A percentile compares a stretch with the other conserved stretches of the same genome.
These are phyloP conservation scores for Teleogryllus oceanicus DNA, from an alignment of 2,888 invertebrate species.

Conservation along the genomic window DNA sequence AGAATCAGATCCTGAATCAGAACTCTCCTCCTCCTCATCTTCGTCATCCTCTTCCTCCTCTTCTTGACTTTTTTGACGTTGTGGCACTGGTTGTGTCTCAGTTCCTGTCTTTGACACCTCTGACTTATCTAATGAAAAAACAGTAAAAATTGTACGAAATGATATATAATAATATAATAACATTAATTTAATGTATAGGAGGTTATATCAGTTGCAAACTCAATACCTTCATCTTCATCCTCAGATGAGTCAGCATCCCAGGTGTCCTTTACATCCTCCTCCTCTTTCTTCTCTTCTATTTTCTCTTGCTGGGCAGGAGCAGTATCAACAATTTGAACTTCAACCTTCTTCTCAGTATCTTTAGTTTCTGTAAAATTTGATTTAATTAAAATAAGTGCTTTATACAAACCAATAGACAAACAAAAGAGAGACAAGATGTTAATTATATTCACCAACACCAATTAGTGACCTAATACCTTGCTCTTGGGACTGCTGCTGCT, in stretches of 20 bases:
- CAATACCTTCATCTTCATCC: slow-evolving; percentile 40
- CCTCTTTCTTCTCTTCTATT: slow-evolving; percentile 37
- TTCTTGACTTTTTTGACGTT: slow-evolving; percentile 42
- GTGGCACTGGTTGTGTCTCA: slow-evolving; percentile 36
- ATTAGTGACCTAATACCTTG: background rate
- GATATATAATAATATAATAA: background rate
- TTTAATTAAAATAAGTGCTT: slow-evolving; percentile 3
- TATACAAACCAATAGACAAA: background rate
- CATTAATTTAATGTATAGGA: background rate
- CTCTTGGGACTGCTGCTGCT: slow-evolving; percentile 41
- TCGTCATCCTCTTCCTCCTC: slow-evolving; percentile 50
- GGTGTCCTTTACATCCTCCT: slow-evolving; percentile 41
- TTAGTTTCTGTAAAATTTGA: slow-evolving; percentile 50
- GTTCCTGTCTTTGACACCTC: slow-evolving; percentile 41
- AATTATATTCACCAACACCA: background rate
- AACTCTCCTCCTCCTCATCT: slow-evolving; percentile 44
- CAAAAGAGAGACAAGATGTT: background rate
- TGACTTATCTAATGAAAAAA: slow-evolving; percentile 26
- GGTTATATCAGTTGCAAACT: background rate
- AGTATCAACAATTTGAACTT: slow-evolving; percentile 53
- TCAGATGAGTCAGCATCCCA: slow-evolving; percentile 44
- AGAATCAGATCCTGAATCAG: slow-evolving; percentile 54
- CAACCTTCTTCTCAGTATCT: slow-evolving; percentile 39
- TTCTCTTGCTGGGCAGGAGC: slow-evolving; percentile 44
- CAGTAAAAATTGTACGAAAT: too few relatives aligned